A percentile compares a stretch with the other conserved stretches of the same genome.
Conservation (phyloP, 2,888 invertebrate genomes). For the Ptilodon capucinus region DNA sequence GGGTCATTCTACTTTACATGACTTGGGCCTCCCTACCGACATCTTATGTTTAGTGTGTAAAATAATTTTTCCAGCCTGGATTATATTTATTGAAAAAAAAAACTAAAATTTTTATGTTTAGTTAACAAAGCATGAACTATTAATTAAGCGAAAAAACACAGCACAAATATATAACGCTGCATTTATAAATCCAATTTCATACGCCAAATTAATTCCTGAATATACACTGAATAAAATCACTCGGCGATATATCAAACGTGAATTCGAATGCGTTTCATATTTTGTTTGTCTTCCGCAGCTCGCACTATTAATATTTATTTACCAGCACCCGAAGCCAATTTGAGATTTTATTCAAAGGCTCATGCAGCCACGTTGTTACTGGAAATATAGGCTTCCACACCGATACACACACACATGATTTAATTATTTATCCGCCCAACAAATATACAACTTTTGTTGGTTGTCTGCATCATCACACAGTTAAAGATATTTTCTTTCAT, state of each 20-base stretch:
- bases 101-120: no score
- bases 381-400: slow-evolving; percentile 21
- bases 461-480: no score
- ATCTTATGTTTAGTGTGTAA: no score
- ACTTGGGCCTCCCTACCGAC: no score
- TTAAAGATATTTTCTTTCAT: no score
- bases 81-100: no score
- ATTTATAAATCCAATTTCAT: no score
- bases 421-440: slow-evolving; percentile 22
- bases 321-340: slow-evolving; percentile 14
- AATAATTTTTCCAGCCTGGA: no score
- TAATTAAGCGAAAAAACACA: no score
- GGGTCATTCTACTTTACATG: background rate
- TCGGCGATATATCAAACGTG: slow-evolving; percentile 2
- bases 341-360: slow-evolving; percentile 11
- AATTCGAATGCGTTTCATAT: slow-evolving; percentile 11
- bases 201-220: background rate
- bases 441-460: slow-evolving; percentile 14
- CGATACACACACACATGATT: slow-evolving; percentile 14
- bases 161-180: no score
- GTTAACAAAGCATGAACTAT: no score
- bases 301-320: slow-evolving; percentile 18
- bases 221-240: background rate
- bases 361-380: slow-evolving; percentile 9
- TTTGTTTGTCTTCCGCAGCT: slow-evolving; percentile 9